Base-by-base conservation (phyloP, 1,140 invertebrate species). In the Papilio polyxenes region DNA sequence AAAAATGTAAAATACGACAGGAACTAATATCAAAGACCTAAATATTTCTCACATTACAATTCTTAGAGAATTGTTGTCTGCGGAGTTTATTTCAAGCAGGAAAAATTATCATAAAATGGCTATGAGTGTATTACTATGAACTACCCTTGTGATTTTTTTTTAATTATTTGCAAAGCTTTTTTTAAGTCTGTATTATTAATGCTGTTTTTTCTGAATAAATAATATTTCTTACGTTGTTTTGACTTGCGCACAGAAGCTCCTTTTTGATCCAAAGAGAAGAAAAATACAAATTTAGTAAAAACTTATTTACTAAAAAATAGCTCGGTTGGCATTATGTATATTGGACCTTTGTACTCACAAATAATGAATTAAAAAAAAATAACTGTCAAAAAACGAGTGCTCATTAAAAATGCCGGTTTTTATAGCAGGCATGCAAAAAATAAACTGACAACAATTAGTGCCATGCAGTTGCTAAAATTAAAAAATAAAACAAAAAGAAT, bases 401-500 rank as follows among this genome's bases (percentile, higher is more conserved):
- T 59, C 20, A 59, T 11, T 17, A n/a, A 51, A 75, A 80, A 65
- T 62, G 74, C 65, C 72, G 62, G 79, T 81, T 20, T 74, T 44
- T 74, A n/a, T 51, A 74, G 59, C 82, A 59, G 51, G 23, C 87
- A 90, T 89, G 87, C 86, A 84, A 87, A 78, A 31, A 31, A 31
- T n/a, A 31, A 82, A 86, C 82, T 90, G 85, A 80, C 84, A 87
- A 87, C 82, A 82, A 53, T 75, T 87, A 85, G 86, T 82, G 84
- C 88, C 75, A 91, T 90, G 90, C 91, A 90, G 91, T 91, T 92
- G 92, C 88, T 87, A 87, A 83, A 89, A 90, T 88, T 89, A 90
- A 92, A 93, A 59, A 93, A 93, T 91, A 85, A 92, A 94, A 94
- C 90, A 89, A 92, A 92, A 93, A 88, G 80, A 91, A 90, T 85